These are phyloP conservation scores for Pectinophora gossypiella DNA, from an alignment of 1,140 invertebrate genomes.

Conservation along the genomic window DNA sequence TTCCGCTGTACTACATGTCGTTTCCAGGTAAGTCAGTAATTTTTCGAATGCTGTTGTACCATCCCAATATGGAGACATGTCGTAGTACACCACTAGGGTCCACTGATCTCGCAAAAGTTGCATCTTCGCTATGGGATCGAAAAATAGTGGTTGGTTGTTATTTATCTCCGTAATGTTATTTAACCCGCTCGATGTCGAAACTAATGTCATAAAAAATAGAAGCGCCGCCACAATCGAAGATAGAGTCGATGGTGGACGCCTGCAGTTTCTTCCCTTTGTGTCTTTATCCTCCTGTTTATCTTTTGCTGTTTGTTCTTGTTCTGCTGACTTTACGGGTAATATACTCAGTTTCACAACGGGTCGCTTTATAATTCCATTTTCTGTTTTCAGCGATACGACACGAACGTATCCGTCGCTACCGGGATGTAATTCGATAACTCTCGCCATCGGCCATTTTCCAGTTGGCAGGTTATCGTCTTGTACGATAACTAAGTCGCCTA, in stretches of 20 bases:
- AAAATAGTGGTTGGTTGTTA: neutral
- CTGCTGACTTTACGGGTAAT: conserved; percentile 11
- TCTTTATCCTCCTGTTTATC: neutral
- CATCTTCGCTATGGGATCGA: neutral
- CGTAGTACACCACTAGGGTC: neutral
- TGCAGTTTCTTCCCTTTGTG: neutral
- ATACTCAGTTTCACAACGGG: conserved; percentile 24
- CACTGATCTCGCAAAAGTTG: neutral
- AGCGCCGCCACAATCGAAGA: neutral
- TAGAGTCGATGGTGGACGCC: neutral
- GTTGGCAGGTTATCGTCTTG: conserved; percentile 24
- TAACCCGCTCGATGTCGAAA: neutral
- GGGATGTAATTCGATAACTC: conserved; percentile 15
- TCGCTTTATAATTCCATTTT: conserved; percentile 20
- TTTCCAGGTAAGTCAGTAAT: neutral
- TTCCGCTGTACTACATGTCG: neutral
- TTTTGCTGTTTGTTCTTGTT: neutral
- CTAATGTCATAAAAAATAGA: neutral
- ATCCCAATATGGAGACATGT: conserved; percentile 3
- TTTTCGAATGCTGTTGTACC: neutral
- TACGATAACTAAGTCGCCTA: conserved; percentile 17
- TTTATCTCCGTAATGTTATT: neutral
- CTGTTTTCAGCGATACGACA: conserved; percentile 22
- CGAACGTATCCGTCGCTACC: conserved; percentile 18
- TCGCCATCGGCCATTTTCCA: conserved; percentile 21